These are phyloP conservation scores for Pachyrhynchus sulphureomaculatus DNA, from an alignment of 1,140 invertebrate species.

Conservation along the genomic window DNA sequence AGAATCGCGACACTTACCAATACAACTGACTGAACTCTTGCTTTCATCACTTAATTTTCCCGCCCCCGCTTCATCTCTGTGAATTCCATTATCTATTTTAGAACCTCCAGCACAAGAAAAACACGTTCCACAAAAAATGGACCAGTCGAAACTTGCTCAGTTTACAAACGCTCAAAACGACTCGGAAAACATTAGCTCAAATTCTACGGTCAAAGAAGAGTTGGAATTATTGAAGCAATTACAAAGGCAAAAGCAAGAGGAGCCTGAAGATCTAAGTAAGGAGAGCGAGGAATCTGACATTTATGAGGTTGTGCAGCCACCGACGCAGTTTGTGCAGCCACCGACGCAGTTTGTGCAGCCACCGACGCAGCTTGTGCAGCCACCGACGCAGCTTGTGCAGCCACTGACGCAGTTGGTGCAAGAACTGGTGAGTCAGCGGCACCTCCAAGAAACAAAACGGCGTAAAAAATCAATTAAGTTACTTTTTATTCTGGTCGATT, in stretches of 20 bases:
- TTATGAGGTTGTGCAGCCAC: conserved; percentile 13
- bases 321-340: not conserved
- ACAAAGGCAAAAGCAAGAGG: conserved; percentile 35
- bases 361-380: not conserved
- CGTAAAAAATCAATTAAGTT: too few relatives aligned
- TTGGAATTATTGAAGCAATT: conserved; percentile 39
- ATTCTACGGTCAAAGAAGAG: conserved; percentile 39
- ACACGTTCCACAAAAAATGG: conserved; percentile 36
- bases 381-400: too few relatives aligned
- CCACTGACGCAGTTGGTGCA: too few relatives aligned
- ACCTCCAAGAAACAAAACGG: too few relatives aligned
- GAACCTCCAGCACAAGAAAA: conserved; percentile 11
- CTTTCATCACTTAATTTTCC: too few relatives aligned
- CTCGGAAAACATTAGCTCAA: not conserved
- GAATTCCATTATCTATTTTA: not conserved
- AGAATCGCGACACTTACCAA: too few relatives aligned
- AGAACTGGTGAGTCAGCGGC: too few relatives aligned
- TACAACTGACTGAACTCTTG: too few relatives aligned
- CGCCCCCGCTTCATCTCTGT: too few relatives aligned
- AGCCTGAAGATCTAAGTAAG: conserved; percentile 46
- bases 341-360: not conserved
- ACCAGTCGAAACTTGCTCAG: conserved; percentile 42
- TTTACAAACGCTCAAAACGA: conserved; percentile 33
- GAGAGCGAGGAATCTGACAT: conserved; percentile 22
- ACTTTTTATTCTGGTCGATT: too few relatives aligned